Percentiles rank a stretch among this genome's conserved stretches.
phyloP scores from a whole-genome alignment of 2,797 vertebrate genomes.

The Anniella stebbinsi region DNA sequence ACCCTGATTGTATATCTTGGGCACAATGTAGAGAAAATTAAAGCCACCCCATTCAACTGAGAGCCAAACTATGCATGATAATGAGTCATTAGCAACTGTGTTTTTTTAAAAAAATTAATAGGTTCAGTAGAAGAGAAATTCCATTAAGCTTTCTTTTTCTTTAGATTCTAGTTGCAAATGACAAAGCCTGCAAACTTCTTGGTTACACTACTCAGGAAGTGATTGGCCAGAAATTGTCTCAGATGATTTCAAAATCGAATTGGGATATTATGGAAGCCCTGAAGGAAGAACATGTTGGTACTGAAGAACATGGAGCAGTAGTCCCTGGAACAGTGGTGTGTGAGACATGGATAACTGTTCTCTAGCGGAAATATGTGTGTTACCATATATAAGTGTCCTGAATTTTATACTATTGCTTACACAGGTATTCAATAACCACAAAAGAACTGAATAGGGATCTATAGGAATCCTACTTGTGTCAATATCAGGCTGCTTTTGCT shows the following conservation, averaged over 20 bases:
- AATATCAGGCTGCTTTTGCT: neutral
- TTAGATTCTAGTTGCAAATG: conserved; percentile 90
- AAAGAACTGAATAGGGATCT: neutral
- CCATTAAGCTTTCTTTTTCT: neutral
- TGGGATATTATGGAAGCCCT: conserved; percentile 82
- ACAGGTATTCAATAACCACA: conserved; percentile 3
- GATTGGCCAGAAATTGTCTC: conserved; percentile 85
- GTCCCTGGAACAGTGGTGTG: conserved; percentile 91
- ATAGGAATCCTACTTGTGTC: conserved; percentile 13
- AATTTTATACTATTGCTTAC: neutral
- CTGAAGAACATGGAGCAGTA: conserved; percentile 76
- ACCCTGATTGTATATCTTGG: neutral
- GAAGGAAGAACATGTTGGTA: conserved; percentile 81
- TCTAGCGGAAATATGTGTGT: neutral
- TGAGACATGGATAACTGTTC: conserved; percentile 29
- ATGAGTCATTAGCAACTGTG: too few species aligned
- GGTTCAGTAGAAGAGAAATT: neutral
- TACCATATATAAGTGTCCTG: neutral
- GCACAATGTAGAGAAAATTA: neutral
- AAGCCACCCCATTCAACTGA: neutral
- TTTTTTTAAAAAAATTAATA: neutral
- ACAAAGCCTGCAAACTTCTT: conserved; percentile 88
- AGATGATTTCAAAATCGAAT: conserved; percentile 83
- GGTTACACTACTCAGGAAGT: conserved; percentile 84
- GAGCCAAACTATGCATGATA: neutral